These are phyloP conservation scores for Cebuella pygmaea DNA, from an alignment of 2,797 vertebrate species.

Conservation along the genomic window DNA sequence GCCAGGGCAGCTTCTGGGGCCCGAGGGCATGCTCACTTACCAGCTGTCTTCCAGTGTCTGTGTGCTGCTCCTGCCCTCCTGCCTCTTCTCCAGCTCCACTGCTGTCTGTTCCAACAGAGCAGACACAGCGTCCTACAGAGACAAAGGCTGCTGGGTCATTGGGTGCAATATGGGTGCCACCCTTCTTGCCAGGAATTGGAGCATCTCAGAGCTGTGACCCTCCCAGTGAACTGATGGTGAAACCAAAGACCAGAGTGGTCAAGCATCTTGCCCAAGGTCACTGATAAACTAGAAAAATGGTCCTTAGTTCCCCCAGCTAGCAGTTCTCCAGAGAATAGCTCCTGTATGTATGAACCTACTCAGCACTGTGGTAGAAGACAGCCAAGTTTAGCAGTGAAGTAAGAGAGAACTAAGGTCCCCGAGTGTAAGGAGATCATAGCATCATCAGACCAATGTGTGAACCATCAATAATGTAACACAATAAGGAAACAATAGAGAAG, in stretches of 20 bases:
- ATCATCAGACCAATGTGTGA: neutral
- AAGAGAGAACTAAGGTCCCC: neutral
- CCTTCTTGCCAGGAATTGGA: neutral
- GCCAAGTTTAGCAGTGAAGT: neutral
- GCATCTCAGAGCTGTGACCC: neutral
- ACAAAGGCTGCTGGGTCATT: neutral
- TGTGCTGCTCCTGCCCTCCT: constrained; percentile 81
- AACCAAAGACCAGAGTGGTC: neutral
- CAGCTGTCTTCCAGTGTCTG: constrained; percentile 87
- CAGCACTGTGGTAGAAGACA: neutral
- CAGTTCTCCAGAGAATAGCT: neutral
- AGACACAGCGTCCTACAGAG: constrained; percentile 87
- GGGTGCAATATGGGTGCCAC: accelerated
- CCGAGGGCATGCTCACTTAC: constrained; percentile 83
- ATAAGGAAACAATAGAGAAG: neutral
- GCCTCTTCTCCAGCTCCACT: constrained; percentile 87
- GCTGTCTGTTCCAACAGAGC: constrained; percentile 87
- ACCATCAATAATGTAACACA: neutral
- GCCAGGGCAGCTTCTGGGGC: neutral
- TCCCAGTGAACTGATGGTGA: neutral
- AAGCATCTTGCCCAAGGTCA: neutral
- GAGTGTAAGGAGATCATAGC: neutral
- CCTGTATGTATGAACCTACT: neutral
- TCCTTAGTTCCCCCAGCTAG: neutral
- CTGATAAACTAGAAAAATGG: neutral